Evolutionary conservation across 2,113 vertebrate species (phyloP), one percentile per base, ranked within the genome.

Genomic region (Riparia riparia): DNA sequence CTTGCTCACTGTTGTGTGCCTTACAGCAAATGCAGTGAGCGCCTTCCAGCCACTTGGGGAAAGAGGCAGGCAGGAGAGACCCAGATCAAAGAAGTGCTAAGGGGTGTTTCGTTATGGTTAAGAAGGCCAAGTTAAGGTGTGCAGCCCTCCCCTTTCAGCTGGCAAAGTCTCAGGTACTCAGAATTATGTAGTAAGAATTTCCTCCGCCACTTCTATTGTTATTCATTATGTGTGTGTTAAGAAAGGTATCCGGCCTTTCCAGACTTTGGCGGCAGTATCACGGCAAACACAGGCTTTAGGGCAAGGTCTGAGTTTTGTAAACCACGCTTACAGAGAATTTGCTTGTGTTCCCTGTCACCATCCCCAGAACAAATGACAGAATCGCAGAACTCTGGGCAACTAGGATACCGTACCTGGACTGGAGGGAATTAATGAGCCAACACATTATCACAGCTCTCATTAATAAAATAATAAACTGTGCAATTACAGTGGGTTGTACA

Each of bases 381-480:
- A 95, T 57, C 0, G 0, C 64, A 77, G 87, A 90, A 83, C 72
- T 51, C n/a, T 44, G 45, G 32, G 76, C 82, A 90, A 79, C 86
- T 63, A 81, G 68, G 49, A 94, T 69, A 79, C 41, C 12, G 3
- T 94, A 90, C 88, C 76, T 93, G 49, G 42, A 91, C 72, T 60
- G 39, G 70, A 56, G 82, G 80, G 66, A 93, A 95, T 73, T 88
- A 49, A 70, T 63, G n/a, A 95, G 72, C 92, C 66, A 93, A 96
- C 90, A 80, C 41, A 95, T 93, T 91, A 94, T 92, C 94, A 95
- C 37, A 94, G 72, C 18, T 86, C 89, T 95, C 94, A 94, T 91
- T 96, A 94, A 88, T 94, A 96, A 96, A 92, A 91, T 85, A 96
- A 93, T 89, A 94, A 96, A 96, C 65, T 82, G 41, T 85, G 78